Evolutionary conservation across 2,797 vertebrate species (phyloP).

Genomic region (Microctenopoma steveboyesi): DNA sequence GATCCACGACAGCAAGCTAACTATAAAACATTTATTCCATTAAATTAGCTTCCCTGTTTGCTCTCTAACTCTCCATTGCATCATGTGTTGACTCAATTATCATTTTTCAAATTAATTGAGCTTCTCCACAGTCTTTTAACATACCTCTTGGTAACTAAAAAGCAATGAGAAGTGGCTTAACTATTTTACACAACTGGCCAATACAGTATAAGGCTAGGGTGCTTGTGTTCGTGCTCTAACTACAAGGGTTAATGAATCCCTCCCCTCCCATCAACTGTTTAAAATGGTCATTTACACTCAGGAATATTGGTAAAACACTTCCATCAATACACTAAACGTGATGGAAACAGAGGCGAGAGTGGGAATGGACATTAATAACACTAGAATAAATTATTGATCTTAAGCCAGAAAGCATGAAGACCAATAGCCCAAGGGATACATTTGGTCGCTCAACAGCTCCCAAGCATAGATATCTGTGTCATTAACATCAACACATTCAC

Average conservation of each 20-base stretch:
- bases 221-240: constrained; percentile 22
- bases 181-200: constrained; percentile 1
- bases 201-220: constrained; percentile 1
- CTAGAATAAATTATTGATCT: constrained; percentile 59
- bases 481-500: constrained; percentile 57
- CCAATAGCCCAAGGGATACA: constrained; percentile 51
- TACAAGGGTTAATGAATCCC: constrained; percentile 31
- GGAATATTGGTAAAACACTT: constrained; percentile 63
- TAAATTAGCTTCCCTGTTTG: background rate
- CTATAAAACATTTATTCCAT: background rate
- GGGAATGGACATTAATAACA: constrained; percentile 43
- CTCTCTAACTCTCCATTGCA: background rate
- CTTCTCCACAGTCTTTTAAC: background rate
- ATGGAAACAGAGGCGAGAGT: constrained; percentile 22
- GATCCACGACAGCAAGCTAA: background rate
- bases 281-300: constrained; percentile 43
- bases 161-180: no score
- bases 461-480: constrained; percentile 60
- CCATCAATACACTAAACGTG: constrained; percentile 32
- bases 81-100: background rate
- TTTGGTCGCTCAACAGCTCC: constrained; percentile 56
- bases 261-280: constrained; percentile 33
- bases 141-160: background rate
- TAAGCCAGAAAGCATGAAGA: constrained; percentile 49
- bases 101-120: background rate